A percentile compares a stretch with the other conserved stretches of the same genome.
Evolutionary conservation across 2,888 invertebrate species (phyloP).

Genomic region (Rhopalosiphum nymphaeae): DNA sequence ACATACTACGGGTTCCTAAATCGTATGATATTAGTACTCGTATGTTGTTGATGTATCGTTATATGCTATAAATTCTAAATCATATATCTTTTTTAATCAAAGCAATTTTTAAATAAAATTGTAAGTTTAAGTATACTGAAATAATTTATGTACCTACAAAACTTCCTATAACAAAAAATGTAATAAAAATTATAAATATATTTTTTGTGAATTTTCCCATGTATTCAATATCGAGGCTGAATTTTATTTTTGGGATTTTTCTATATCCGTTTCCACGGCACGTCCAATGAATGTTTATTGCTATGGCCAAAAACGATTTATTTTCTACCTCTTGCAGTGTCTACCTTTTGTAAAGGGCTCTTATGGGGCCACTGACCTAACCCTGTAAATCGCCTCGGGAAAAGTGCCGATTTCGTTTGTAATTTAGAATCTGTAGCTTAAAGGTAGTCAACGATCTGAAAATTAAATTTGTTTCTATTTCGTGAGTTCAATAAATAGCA

Average conservation of each 20-base stretch:
- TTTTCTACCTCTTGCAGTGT: constrained; percentile 32
- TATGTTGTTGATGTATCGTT: not conserved
- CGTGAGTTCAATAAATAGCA: not conserved
- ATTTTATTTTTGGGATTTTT: not conserved
- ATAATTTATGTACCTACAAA: not conserved
- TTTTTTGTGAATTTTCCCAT: not conserved
- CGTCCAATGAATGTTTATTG: constrained; percentile 50
- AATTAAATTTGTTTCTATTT: constrained; percentile 39
- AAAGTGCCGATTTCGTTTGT: constrained; percentile 53
- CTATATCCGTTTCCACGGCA: constrained; percentile 43
- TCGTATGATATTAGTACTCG: not conserved
- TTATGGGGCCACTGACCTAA: constrained; percentile 17
- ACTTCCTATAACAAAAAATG: not conserved
- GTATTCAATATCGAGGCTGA: not conserved
- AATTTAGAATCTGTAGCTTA: constrained; percentile 30
- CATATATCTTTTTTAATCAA: not conserved
- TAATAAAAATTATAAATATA: not conserved
- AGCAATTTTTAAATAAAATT: not conserved
- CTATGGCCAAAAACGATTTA: constrained; percentile 49
- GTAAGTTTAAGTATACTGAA: not conserved
- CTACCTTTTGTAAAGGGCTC: constrained; percentile 46
- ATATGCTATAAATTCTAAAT: not conserved
- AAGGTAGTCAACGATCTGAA: constrained; percentile 2
- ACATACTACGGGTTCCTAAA: not conserved
- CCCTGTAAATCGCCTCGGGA: constrained; percentile 35